These are phyloP conservation scores for Ceryle rudis DNA, from an alignment of 2,797 vertebrate genomes.

Conservation along the genomic window DNA sequence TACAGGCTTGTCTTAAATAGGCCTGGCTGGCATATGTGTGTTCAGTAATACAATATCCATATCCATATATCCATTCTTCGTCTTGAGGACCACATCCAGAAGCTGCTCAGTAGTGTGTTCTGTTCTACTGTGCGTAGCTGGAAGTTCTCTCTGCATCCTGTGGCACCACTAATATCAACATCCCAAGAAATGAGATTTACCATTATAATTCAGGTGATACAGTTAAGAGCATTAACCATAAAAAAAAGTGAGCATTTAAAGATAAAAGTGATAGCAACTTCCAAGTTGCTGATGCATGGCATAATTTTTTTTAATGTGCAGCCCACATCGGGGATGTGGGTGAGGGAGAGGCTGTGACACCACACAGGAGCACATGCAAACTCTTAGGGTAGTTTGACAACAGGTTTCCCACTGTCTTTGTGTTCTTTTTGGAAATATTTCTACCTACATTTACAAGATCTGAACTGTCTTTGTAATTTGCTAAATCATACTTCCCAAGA, in stretches of 20 bases:
- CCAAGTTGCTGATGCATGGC: not conserved
- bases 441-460: not conserved
- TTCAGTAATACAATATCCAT: not conserved
- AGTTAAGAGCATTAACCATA: not conserved
- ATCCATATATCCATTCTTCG: not conserved
- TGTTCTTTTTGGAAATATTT: not conserved
- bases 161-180: not conserved
- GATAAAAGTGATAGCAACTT: not conserved
- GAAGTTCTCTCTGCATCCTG: not conserved
- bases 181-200: not conserved
- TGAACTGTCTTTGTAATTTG: not conserved
- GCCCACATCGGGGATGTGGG: fast-evolving
- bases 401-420: not conserved
- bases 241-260: not conserved
- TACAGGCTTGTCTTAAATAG: not conserved
- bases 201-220: not conserved
- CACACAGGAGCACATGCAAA: not conserved
- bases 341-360: not conserved
- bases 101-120: not conserved
- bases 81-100: not conserved
- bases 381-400: not conserved
- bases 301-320: not conserved
- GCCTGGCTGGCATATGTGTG: not conserved
- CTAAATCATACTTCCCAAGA: not conserved
- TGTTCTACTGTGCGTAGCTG: not conserved